phyloP scores from a whole-genome alignment of 2,888 invertebrate genomes.

The Cremastinae sp. region DNA sequence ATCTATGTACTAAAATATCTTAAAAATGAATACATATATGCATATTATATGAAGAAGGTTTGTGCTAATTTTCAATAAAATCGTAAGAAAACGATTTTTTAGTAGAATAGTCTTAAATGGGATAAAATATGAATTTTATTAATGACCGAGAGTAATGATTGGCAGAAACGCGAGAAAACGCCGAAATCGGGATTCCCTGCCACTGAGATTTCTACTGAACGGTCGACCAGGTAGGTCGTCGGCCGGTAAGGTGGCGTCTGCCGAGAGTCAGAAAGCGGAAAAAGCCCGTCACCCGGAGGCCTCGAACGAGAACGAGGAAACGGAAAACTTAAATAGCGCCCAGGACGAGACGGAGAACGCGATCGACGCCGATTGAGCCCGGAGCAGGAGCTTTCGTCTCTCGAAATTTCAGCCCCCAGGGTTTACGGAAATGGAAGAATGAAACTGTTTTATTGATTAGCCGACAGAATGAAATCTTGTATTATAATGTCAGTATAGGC shows the following conservation, averaged over 20 bases:
- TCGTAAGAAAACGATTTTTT: no score
- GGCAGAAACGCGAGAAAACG: slow-evolving; percentile 57
- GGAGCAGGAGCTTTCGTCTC: slow-evolving; percentile 13
- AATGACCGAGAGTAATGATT: background rate
- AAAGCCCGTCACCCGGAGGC: slow-evolving; percentile 62
- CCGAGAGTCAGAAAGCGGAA: slow-evolving; percentile 57
- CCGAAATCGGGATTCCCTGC: slow-evolving; percentile 70
- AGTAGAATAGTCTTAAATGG: no score
- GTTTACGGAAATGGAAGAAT: slow-evolving; percentile 22
- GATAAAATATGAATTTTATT: background rate
- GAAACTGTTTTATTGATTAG: slow-evolving; percentile 56
- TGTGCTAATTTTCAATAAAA: no score
- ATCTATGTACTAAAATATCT: no score
- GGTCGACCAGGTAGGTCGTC: slow-evolving; percentile 75
- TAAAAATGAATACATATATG: no score
- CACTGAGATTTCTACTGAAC: slow-evolving; percentile 75
- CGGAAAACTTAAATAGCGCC: slow-evolving; percentile 66
- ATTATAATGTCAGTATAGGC: slow-evolving; percentile 76
- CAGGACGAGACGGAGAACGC: slow-evolving; percentile 62
- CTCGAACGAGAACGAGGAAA: slow-evolving; percentile 65
- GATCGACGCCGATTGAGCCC: slow-evolving; percentile 40
- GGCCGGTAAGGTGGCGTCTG: slow-evolving; percentile 62
- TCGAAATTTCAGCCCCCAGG: slow-evolving; percentile 8
- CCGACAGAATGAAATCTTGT: slow-evolving; percentile 69
- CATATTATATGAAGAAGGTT: no score